Evolutionary conservation across 2,888 invertebrate species (phyloP).

Genomic region (Hypolimnas misippus): DNA sequence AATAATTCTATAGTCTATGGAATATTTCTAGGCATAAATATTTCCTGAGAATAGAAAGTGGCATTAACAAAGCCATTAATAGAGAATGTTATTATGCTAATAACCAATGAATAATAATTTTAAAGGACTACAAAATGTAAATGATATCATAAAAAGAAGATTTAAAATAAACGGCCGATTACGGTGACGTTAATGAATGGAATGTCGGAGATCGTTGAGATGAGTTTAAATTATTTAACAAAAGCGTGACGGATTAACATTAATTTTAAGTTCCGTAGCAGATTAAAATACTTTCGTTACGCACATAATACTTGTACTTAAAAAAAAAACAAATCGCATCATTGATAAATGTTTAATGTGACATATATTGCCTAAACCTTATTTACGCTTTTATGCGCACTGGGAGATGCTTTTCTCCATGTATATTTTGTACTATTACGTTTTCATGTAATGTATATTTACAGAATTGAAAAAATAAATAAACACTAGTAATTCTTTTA

Average conservation of each 20-base stretch:
- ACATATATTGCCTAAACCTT: no score
- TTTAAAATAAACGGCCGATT: conserved; percentile 6
- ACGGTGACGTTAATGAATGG: neutral
- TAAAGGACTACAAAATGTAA: conserved; percentile 10
- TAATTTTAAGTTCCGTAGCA: neutral
- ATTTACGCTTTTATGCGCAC: no score
- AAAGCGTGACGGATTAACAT: neutral
- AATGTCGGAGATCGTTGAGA: neutral
- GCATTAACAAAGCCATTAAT: neutral
- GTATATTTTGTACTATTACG: no score
- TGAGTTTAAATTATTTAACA: neutral
- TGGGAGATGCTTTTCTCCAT: no score
- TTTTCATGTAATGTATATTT: no score
- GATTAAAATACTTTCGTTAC: conserved; percentile 9
- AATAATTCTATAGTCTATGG: neutral
- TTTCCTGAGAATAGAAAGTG: conserved; percentile 4
- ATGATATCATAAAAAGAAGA: conserved; percentile 3
- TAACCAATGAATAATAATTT: conserved; percentile 2
- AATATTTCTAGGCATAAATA: neutral
- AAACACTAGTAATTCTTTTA: no score
- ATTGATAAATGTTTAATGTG: no score
- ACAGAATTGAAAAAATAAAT: no score
- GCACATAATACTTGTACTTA: neutral
- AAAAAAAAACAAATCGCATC: no score
- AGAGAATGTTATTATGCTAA: neutral